A percentile compares a stretch with the other conserved stretches of the same genome.
Conservation (phyloP, 2,888 invertebrate genomes). For the Catocala sponsa region DNA sequence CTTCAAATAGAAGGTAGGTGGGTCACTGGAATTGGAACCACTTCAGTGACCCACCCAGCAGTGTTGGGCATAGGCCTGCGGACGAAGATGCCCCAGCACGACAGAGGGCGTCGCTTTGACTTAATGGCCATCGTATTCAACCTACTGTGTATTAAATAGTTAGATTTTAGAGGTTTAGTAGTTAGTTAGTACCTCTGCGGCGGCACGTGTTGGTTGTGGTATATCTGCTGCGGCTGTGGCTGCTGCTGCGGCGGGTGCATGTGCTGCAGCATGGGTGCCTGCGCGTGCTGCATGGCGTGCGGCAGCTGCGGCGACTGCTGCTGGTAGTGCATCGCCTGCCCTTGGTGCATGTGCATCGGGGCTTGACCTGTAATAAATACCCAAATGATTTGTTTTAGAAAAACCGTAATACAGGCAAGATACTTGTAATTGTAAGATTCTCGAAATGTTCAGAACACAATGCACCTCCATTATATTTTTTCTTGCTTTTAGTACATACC, state of each 20-base stretch:
- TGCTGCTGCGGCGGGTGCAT: constrained; percentile 48
- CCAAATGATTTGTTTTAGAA: not conserved
- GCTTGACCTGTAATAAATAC: constrained; percentile 30
- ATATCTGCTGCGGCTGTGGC: constrained; percentile 74
- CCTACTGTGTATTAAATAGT: not conserved
- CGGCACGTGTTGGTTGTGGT: constrained; percentile 65
- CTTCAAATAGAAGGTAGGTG: no score
- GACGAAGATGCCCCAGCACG: no score
- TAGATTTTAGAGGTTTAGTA: not conserved
- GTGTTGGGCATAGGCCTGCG: no score
- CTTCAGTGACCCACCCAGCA: no score
- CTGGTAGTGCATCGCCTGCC: constrained; percentile 13
- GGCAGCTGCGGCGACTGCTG: constrained; percentile 46
- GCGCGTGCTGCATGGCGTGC: constrained; percentile 32
- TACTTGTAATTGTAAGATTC: no score
- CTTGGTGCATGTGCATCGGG: constrained; percentile 21
- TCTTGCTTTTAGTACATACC: no score
- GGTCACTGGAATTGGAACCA: no score
- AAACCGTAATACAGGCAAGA: no score
- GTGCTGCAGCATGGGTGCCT: constrained; percentile 53
- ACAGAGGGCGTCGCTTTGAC: no score
- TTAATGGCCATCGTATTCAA: no score
- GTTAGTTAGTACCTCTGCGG: constrained; percentile 61
- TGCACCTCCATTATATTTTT: no score
- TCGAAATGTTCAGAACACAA: no score